Evolutionary conservation across 1,140 invertebrate species (phyloP).

Genomic region (Papilio xuthus): DNA sequence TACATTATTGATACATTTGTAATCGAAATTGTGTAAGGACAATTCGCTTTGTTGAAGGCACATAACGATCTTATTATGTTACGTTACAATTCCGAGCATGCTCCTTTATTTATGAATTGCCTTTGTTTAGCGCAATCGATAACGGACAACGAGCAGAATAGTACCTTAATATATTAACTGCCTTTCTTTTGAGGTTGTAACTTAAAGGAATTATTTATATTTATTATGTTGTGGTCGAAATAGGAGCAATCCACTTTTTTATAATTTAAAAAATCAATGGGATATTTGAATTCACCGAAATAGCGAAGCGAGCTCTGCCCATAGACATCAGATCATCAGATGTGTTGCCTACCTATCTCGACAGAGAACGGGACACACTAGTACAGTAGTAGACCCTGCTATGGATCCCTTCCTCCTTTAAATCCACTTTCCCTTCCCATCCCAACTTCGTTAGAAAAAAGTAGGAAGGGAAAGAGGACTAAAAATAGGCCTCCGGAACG

Average conservation of each 20-base stretch:
- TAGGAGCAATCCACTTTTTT: not conserved
- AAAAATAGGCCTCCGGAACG: too few relatives aligned
- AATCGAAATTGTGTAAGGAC: not conserved
- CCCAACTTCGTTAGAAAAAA: too few relatives aligned
- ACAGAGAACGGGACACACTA: too few relatives aligned
- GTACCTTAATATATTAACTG: not conserved
- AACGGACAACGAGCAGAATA: not conserved
- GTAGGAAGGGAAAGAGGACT: too few relatives aligned
- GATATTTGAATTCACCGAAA: too few relatives aligned
- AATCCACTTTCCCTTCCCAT: too few relatives aligned
- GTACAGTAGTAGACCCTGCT: too few relatives aligned
- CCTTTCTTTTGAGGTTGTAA: not conserved
- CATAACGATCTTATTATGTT: constrained; percentile 1
- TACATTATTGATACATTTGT: not conserved
- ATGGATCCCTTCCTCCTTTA: too few relatives aligned
- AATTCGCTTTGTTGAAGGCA: not conserved
- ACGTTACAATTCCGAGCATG: not conserved
- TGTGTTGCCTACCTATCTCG: too few relatives aligned
- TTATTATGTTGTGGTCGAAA: too few relatives aligned
- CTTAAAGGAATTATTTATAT: not conserved
- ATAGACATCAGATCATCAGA: too few relatives aligned
- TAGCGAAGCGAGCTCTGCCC: too few relatives aligned
- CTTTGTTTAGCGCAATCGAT: constrained; percentile 16
- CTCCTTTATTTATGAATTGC: constrained; percentile 8
- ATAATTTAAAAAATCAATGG: not conserved